A percentile compares a stretch with the other conserved stretches of the same genome.
phyloP scores from a whole-genome alignment of 2,888 invertebrate species.

The Hypselothyrea guttata region DNA sequence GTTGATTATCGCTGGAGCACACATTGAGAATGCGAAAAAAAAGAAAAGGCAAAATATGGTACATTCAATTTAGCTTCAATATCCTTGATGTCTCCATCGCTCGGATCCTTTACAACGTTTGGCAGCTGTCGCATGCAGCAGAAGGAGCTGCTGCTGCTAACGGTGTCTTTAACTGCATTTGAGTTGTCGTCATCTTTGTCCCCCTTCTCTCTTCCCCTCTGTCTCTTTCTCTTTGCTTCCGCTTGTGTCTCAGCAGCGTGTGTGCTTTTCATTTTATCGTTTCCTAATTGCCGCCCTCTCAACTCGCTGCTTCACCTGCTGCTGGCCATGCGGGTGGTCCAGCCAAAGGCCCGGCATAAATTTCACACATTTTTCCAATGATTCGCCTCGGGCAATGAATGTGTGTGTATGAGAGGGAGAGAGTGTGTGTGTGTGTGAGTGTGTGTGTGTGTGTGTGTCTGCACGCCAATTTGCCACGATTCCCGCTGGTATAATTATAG shows the following conservation, averaged over 20 bases:
- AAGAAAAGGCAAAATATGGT: constrained; percentile 38
- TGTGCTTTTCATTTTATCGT: constrained; percentile 64
- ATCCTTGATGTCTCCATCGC: constrained; percentile 37
- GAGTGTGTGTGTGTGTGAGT: too few relatives aligned
- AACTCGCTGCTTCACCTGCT: constrained; percentile 16
- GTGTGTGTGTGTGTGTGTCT: constrained; percentile 9
- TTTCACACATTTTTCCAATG: constrained; percentile 47
- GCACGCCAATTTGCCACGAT: constrained; percentile 51
- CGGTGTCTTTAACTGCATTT: constrained; percentile 52
- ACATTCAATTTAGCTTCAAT: constrained; percentile 65
- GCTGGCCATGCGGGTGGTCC: constrained; percentile 34
- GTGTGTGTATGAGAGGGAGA: too few relatives aligned
- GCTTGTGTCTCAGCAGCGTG: constrained; percentile 29
- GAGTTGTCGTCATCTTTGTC: constrained; percentile 33
- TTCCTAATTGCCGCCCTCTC: constrained; percentile 64
- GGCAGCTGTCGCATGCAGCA: constrained; percentile 67
- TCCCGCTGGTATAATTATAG: constrained; percentile 77
- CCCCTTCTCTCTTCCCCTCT: too few relatives aligned
- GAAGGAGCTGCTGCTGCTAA: constrained; percentile 32
- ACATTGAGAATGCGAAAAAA: constrained; percentile 14
- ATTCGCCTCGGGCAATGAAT: constrained; percentile 12
- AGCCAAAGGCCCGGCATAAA: constrained; percentile 35
- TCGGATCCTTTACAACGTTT: constrained; percentile 18
- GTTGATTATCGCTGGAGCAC: constrained; percentile 55
- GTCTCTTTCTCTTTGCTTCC: too few relatives aligned